These are phyloP conservation scores for Lomographa bimaculata DNA, from an alignment of 2,888 invertebrate species.

Conservation along the genomic window DNA sequence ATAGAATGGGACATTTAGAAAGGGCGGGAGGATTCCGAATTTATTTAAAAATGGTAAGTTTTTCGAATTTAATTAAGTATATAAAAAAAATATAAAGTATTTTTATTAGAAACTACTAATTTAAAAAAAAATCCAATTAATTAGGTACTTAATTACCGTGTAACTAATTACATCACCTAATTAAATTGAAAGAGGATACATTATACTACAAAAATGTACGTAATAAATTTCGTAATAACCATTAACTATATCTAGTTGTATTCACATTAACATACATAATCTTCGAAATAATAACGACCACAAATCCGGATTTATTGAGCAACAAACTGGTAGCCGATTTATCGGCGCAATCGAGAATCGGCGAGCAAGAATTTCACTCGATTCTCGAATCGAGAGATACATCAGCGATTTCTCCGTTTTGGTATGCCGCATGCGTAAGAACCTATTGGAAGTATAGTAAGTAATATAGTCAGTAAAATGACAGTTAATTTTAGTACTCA, in stretches of 20 bases:
- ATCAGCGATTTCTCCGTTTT: slow-evolving; percentile 43
- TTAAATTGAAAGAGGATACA: slow-evolving; percentile 2
- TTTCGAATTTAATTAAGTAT: background rate
- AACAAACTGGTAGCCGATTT: slow-evolving; percentile 59
- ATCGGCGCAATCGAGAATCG: slow-evolving; percentile 48
- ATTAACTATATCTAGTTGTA: slow-evolving; percentile 36
- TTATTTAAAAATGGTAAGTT: slow-evolving; percentile 73
- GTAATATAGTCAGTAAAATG: too few relatives aligned
- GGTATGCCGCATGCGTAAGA: too few relatives aligned
- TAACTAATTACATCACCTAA: background rate
- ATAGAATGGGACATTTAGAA: slow-evolving; percentile 68
- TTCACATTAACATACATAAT: slow-evolving; percentile 39
- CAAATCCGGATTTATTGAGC: slow-evolving; percentile 50
- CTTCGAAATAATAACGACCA: slow-evolving; percentile 41
- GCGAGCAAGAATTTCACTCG: slow-evolving; percentile 50
- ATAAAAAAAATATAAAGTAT: background rate
- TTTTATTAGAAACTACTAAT: background rate
- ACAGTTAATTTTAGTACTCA: too few relatives aligned
- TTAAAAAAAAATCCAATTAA: too few relatives aligned
- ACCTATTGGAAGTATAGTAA: too few relatives aligned
- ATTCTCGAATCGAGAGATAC: slow-evolving; percentile 35
- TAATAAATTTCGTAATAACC: slow-evolving; percentile 41
- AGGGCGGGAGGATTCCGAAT: slow-evolving; percentile 55
- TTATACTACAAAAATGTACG: slow-evolving; percentile 9
- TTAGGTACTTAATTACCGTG: too few relatives aligned